phyloP scores from a whole-genome alignment of 2,113 vertebrate species.

The Hyaena hyaena region DNA sequence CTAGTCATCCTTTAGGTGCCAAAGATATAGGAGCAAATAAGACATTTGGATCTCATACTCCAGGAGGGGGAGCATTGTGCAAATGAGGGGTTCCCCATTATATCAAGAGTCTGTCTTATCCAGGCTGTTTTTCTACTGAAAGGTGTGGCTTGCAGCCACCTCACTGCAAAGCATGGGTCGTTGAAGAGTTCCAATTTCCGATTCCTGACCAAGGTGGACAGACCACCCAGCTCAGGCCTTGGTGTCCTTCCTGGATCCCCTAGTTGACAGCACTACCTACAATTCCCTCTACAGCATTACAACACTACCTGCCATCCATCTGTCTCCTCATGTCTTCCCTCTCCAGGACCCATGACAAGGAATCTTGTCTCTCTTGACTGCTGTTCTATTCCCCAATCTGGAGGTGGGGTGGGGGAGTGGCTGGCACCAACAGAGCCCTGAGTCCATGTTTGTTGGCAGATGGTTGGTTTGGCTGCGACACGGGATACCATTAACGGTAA shows the following conservation, averaged over 20 bases:
- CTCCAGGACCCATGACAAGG: neutral
- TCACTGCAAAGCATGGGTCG: neutral
- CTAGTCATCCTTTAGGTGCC: neutral
- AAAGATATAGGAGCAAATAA: neutral
- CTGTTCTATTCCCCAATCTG: neutral
- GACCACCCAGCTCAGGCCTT: neutral
- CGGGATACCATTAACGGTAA: neutral
- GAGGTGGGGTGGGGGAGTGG: neutral
- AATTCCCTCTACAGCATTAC: neutral
- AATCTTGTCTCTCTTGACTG: neutral
- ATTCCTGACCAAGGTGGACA: fast-evolving
- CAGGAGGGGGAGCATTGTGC: neutral
- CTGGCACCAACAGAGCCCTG: too few species aligned
- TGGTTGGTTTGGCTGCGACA: neutral
- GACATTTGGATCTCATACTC: neutral
- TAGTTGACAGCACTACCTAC: neutral
- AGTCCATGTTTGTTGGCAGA: neutral
- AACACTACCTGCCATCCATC: neutral
- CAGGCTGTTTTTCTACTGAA: neutral
- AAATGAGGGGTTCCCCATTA: neutral
- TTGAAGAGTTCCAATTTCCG: neutral
- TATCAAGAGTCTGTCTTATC: neutral
- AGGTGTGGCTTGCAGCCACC: neutral
- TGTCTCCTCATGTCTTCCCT: neutral
- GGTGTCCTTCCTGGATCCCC: neutral